These are phyloP conservation scores for Julus scanicus DNA, from an alignment of 2,888 invertebrate genomes.

Conservation along the genomic window DNA sequence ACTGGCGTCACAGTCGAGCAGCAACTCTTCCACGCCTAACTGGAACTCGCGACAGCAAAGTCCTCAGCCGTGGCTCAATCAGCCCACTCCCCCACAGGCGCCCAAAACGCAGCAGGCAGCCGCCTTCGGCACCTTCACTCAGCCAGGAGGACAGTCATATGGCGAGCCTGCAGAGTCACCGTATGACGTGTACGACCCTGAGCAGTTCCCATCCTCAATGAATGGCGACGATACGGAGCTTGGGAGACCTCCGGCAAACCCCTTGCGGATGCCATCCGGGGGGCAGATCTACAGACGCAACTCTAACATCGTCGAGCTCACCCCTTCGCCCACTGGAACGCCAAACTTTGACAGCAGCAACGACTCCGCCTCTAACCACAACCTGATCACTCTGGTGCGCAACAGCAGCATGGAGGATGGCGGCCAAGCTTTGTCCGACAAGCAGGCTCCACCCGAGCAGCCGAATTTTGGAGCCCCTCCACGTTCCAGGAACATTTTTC, in stretches of 20 bases:
- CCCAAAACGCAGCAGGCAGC: neutral
- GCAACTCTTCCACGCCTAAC: neutral
- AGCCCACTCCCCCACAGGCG: neutral
- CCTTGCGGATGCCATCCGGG: neutral
- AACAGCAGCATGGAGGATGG: neutral
- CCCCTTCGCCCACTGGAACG: conserved; percentile 52
- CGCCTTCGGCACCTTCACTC: too few species aligned
- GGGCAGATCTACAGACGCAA: conserved; percentile 43
- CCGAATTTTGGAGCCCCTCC: neutral
- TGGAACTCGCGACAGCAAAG: neutral
- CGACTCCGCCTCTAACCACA: neutral
- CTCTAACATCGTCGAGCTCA: conserved; percentile 56
- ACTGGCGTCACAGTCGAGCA: neutral
- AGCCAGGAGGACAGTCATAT: neutral
- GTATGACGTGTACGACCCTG: neutral
- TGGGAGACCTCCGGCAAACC: neutral
- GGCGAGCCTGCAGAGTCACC: neutral
- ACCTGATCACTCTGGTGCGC: conserved; percentile 31
- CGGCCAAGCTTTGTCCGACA: neutral
- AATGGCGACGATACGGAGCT: conserved; percentile 23
- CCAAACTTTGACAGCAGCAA: neutral
- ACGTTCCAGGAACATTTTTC: too few species aligned
- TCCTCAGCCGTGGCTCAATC: neutral
- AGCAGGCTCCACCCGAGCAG: neutral
- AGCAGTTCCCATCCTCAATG: neutral